phyloP scores from a whole-genome alignment of 2,888 invertebrate genomes.

The Tenthredo distinguenda region DNA sequence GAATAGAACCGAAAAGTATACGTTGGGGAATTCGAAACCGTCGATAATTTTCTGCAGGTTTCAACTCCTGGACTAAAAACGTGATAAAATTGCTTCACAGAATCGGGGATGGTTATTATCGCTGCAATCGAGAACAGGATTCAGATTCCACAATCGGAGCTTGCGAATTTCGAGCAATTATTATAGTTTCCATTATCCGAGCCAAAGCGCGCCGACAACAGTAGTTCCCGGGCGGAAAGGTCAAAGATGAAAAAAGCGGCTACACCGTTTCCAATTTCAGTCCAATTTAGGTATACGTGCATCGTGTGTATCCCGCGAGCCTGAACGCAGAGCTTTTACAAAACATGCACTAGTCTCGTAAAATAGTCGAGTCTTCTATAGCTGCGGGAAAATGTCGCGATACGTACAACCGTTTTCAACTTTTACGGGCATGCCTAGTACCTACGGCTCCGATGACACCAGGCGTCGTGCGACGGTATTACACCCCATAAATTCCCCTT shows the following conservation, averaged over 20 bases:
- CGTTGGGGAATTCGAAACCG: background rate
- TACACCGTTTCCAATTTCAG: background rate
- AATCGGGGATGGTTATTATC: background rate
- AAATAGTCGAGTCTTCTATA: background rate
- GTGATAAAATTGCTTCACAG: background rate
- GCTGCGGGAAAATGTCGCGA: background rate
- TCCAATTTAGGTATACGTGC: background rate
- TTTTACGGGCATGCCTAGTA: background rate
- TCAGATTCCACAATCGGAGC: background rate
- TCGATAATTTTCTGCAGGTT: background rate
- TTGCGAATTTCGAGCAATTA: background rate
- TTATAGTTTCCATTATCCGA: background rate
- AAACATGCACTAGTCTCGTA: slow-evolving; percentile 25
- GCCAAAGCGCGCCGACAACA: background rate
- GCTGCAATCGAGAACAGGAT: background rate
- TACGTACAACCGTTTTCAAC: background rate
- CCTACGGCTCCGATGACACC: background rate
- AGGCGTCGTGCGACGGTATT: background rate
- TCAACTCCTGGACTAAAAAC: background rate
- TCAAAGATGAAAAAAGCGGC: background rate
- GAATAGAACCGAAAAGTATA: background rate
- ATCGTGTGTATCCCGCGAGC: background rate
- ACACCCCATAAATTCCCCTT: background rate
- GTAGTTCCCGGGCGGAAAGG: background rate
- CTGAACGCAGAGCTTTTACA: background rate